Evolutionary conservation across 2,797 vertebrate genomes (phyloP).

Genomic region (Sebastes miniatus): DNA sequence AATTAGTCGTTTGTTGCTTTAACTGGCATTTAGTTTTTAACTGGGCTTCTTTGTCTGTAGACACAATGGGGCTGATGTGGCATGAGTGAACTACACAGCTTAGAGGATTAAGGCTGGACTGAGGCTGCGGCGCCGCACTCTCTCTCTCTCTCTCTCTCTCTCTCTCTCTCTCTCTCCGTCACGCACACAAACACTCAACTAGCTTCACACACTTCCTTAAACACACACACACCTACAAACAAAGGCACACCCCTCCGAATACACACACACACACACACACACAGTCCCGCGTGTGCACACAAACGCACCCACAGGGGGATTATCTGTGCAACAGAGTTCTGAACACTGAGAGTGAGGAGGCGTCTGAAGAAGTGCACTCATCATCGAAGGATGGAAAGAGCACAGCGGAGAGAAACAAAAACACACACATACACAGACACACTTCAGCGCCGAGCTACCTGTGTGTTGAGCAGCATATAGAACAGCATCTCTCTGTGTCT

Average conservation of each 20-base stretch:
- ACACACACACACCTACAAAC: conserved; percentile 59
- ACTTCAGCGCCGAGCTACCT: conserved; percentile 59
- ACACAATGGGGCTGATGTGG: conserved; percentile 78
- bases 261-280: conserved; percentile 15
- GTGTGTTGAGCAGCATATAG: conserved; percentile 71
- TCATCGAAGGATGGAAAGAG: conserved; percentile 66
- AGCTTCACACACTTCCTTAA: conserved; percentile 37
- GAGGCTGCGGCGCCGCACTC: conserved; percentile 52
- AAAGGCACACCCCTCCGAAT: conserved; percentile 39
- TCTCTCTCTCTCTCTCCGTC: conserved; percentile 43
- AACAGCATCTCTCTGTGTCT: conserved; percentile 55
- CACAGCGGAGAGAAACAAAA: conserved; percentile 24
- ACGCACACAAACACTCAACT: conserved; percentile 43
- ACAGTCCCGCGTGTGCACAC: conserved; percentile 25
- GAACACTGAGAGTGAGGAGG: conserved; percentile 70
- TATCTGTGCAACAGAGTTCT: conserved; percentile 70
- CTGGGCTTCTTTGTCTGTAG: conserved; percentile 69
- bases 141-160: conserved; percentile 50
- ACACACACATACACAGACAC: conserved; percentile 10
- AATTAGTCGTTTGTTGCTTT: conserved; percentile 75
- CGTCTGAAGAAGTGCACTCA: conserved; percentile 69
- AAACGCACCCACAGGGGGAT: conserved; percentile 60
- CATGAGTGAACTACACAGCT: conserved; percentile 76
- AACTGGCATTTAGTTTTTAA: conserved; percentile 76
- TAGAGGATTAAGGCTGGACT: conserved; percentile 76